phyloP scores from a whole-genome alignment of 2,797 vertebrate species.

The Ficedula albicollis region DNA sequence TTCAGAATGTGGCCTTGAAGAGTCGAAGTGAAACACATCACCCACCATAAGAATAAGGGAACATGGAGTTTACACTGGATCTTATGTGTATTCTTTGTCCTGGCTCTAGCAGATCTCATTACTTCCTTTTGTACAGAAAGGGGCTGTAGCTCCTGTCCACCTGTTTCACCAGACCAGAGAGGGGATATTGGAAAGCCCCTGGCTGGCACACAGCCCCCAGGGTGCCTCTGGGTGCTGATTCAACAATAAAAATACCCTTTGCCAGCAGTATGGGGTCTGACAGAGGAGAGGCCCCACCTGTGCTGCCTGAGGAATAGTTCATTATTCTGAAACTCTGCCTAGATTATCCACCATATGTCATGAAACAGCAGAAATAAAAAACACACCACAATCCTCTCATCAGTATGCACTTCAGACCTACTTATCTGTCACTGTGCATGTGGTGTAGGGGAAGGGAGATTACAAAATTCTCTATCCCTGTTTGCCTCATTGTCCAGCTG shows the following conservation, averaged over 20 bases:
- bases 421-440: neutral
- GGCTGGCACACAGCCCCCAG: neutral
- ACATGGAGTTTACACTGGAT: neutral
- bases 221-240: neutral
- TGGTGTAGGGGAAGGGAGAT: neutral
- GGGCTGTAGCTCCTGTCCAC: neutral
- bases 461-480: neutral
- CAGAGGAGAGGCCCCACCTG: neutral
- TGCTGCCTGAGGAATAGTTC: neutral
- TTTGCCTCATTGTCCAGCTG: neutral
- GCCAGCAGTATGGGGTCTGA: neutral
- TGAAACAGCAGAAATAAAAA: neutral
- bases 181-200: neutral
- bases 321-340: neutral
- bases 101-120: neutral
- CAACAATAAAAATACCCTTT: neutral
- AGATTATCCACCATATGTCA: neutral
- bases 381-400: neutral
- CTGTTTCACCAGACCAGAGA: neutral
- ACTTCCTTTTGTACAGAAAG: neutral
- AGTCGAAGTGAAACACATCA: neutral
- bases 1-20: neutral
- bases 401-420: neutral
- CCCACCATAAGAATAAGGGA: neutral
- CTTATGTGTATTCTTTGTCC: neutral